Evolutionary conservation across 1,140 invertebrate species (phyloP), one percentile per base, ranked within the genome.

Genomic region (Monochamus saltuarius): DNA sequence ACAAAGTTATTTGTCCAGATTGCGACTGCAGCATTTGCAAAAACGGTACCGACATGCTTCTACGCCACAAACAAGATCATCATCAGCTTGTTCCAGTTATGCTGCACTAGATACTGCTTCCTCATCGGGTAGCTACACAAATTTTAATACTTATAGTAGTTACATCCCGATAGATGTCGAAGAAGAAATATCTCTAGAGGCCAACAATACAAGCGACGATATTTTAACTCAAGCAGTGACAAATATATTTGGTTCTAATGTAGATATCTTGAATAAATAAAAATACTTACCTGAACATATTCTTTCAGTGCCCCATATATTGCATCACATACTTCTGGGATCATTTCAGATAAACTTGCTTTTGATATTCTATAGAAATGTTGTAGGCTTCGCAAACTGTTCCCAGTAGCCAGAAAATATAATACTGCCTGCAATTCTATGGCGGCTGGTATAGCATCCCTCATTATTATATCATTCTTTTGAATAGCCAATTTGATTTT

Each of bases 341-440:
- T 34, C 34, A 38, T 38, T 38, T 38, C 1, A 9, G 1, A 38
- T 38, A 38, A 38, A 38, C 37, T 38, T 38, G 37, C n/a, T 38
- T 38, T 38, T 38, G 37, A 38, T 8, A 38, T 38, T 38, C 37
- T 38, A 38, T 38, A 38, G 37, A 38, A 38, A 38, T 38, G 37
- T n/a, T 38, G 37, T 38, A 38, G 37, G 37, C 57, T 61, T 43
- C 63, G 22, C 4, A 36, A 36, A 52, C 50, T 52, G 17, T 36
- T 14, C 34, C 62, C 63, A 13, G 60, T 56, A 14, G 66, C 66
- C 13, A 66, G 47, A 40, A 38, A 68, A 54, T 56, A 22, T 17
- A 66, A 51, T 22, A 55, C 60, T 4, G 60, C 14, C 38, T 61
- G 56, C 19, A 66, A 52, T 59, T 62, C 56, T 56, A 62, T 60